These are phyloP conservation scores for Drosophila lowei DNA, from an alignment of 1,140 invertebrate genomes.

Conservation along the genomic window DNA sequence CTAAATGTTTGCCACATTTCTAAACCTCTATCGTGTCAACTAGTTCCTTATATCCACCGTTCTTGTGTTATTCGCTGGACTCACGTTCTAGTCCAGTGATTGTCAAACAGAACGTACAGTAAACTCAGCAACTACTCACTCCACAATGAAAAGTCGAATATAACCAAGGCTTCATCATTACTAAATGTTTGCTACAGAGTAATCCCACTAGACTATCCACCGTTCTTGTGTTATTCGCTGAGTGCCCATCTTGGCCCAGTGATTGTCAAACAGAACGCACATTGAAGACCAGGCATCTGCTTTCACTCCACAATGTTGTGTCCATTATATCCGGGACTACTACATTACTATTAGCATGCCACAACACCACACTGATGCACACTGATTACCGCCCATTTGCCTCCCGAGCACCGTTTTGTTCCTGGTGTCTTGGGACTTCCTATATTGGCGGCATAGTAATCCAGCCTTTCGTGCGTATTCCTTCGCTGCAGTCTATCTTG, in stretches of 20 bases:
- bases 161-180: slow-evolving; percentile 12
- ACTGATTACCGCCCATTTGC: slow-evolving; percentile 65
- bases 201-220: not conserved
- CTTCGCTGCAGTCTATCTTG: slow-evolving; percentile 21
- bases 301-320: slow-evolving; percentile 54
- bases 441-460: slow-evolving; percentile 73
- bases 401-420: slow-evolving; percentile 60
- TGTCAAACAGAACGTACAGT: slow-evolving; percentile 40
- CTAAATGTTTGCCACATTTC: slow-evolving; percentile 26
- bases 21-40: too few species aligned
- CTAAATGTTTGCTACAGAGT: slow-evolving; percentile 7
- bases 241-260: slow-evolving; percentile 41
- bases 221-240: slow-evolving; percentile 76
- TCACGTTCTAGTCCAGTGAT: slow-evolving; percentile 10
- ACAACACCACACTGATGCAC: slow-evolving; percentile 34
- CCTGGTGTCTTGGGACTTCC: slow-evolving; percentile 72
- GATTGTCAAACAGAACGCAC: slow-evolving; percentile 80
- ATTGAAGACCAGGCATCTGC: slow-evolving; percentile 31
- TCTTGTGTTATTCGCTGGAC: slow-evolving; percentile 33
- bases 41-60: not conserved
- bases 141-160: slow-evolving; percentile 6
- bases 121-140: slow-evolving; percentile 10
- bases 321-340: slow-evolving; percentile 14
- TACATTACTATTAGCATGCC: slow-evolving; percentile 43
- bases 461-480: slow-evolving; percentile 19